Evolutionary conservation across 2,888 invertebrate genomes (phyloP).

Genomic region (Cepaea hortensis): DNA sequence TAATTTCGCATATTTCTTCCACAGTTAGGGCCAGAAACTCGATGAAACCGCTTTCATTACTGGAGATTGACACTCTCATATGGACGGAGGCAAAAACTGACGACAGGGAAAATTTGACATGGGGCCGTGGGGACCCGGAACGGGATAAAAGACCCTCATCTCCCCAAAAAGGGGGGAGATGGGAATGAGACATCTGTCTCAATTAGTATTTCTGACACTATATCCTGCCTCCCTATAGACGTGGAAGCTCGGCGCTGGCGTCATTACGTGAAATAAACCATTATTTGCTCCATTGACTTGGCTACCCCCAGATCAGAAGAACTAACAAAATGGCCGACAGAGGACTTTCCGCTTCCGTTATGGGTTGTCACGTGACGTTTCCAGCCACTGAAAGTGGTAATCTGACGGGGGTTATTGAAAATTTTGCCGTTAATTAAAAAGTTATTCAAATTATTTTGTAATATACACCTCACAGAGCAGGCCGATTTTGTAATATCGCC

Average conservation of each 20-base stretch:
- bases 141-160: conserved; percentile 2
- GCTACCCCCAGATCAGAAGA: conserved; percentile 4
- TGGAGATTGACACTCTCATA: conserved; percentile 26
- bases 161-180: neutral
- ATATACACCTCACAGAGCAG: no score
- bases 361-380: conserved; percentile 2
- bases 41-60: conserved; percentile 36
- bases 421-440: neutral
- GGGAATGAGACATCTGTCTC: conserved; percentile 44
- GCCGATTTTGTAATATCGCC: no score
- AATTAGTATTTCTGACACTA: conserved; percentile 39
- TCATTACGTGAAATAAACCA: conserved; percentile 29
- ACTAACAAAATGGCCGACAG: conserved; percentile 38
- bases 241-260: neutral
- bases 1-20: conserved; percentile 44
- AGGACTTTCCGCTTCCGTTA: conserved; percentile 31
- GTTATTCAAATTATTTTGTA: neutral
- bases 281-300: conserved; percentile 35
- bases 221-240: conserved; percentile 16
- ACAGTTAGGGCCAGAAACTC: neutral
- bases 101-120: conserved; percentile 16
- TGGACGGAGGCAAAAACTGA: conserved; percentile 15
- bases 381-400: neutral
- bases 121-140: conserved; percentile 1
- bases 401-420: neutral